Percentiles rank a stretch among this genome's conserved stretches.
Evolutionary conservation across 2,888 invertebrate species (phyloP).

Genomic region (Cerceris ruficornis): DNA sequence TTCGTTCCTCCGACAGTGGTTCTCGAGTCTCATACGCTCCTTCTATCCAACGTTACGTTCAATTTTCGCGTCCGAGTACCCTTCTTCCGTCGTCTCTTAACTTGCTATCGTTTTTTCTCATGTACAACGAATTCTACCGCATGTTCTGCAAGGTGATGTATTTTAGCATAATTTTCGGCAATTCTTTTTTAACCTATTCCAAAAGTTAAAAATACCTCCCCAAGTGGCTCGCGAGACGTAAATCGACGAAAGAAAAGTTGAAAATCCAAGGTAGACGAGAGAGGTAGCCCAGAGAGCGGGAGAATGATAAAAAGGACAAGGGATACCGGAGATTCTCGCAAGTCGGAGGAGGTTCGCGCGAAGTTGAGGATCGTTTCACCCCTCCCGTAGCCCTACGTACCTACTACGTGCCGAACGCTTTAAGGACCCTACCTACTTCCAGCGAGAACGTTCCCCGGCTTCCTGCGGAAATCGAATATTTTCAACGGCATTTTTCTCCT

Average conservation of each 20-base stretch:
- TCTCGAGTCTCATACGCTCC: slow-evolving; percentile 43
- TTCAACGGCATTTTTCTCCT: slow-evolving; percentile 54
- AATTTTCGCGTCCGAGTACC: not conserved
- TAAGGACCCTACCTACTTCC: slow-evolving; percentile 57
- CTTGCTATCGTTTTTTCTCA: too few species aligned
- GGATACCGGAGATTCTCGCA: slow-evolving; percentile 26
- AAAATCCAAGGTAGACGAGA: slow-evolving; percentile 1
- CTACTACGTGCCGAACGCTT: slow-evolving; percentile 59
- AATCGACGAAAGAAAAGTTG: slow-evolving; percentile 17
- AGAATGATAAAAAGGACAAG: slow-evolving; percentile 24
- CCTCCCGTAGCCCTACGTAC: slow-evolving; percentile 27
- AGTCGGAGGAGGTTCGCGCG: slow-evolving; percentile 31
- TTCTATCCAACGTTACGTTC: not conserved
- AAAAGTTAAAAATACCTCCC: too few species aligned
- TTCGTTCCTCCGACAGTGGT: slow-evolving; percentile 69
- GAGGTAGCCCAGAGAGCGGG: slow-evolving; percentile 25
- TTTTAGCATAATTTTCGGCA: too few species aligned
- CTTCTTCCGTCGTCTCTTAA: not conserved
- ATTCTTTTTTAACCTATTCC: too few species aligned
- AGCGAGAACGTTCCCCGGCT: slow-evolving; percentile 40
- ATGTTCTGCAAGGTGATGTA: not conserved
- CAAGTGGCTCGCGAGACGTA: not conserved
- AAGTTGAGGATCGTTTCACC: slow-evolving; percentile 62
- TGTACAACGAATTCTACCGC: too few species aligned
- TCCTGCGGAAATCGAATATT: slow-evolving; percentile 61